These are phyloP conservation scores for western clawed frog (Xenopus tropicalis) DNA, from an alignment of 2,113 vertebrate species.

Conservation along the genomic window DNA sequence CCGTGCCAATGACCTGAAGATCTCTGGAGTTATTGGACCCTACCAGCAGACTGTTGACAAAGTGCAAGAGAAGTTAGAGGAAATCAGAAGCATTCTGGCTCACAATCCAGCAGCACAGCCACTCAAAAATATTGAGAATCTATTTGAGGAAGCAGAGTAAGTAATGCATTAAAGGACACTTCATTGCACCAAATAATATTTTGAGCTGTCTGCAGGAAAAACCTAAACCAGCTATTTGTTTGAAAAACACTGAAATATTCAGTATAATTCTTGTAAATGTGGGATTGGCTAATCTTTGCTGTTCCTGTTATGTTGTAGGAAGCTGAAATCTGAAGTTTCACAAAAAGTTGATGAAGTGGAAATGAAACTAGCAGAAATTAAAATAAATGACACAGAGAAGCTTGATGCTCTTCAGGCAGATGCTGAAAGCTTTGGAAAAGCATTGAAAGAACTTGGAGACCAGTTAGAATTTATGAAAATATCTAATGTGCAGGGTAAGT, in stretches of 20 bases:
- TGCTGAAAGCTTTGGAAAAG: constrained; percentile 73
- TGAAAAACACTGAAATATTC: too few relatives aligned
- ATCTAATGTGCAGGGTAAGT: constrained; percentile 86
- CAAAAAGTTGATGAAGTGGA: constrained; percentile 76
- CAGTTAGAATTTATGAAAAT: constrained; percentile 94
- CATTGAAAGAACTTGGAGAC: constrained; percentile 78
- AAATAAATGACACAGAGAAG: constrained; percentile 67
- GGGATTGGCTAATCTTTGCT: background rate
- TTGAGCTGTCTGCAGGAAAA: too few relatives aligned
- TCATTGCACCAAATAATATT: too few relatives aligned
- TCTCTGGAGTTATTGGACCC: constrained; percentile 79
- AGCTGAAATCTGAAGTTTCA: constrained; percentile 76
- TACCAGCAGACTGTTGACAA: constrained; percentile 75
- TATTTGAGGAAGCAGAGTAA: constrained; percentile 89
- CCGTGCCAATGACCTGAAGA: constrained; percentile 80
- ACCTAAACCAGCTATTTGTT: too few relatives aligned
- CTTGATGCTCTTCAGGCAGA: constrained; percentile 71
- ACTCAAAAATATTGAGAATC: constrained; percentile 79
- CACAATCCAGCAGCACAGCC: constrained; percentile 85
- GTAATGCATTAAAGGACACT: constrained; percentile 46
- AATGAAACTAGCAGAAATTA: constrained; percentile 63
- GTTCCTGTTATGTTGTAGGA: constrained; percentile 62
- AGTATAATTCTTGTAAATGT: too few relatives aligned
- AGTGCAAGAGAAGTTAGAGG: constrained; percentile 74
- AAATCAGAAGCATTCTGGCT: constrained; percentile 73